Conservation (phyloP, 2,113 vertebrate species). For the Meriones unguiculatus region DNA sequence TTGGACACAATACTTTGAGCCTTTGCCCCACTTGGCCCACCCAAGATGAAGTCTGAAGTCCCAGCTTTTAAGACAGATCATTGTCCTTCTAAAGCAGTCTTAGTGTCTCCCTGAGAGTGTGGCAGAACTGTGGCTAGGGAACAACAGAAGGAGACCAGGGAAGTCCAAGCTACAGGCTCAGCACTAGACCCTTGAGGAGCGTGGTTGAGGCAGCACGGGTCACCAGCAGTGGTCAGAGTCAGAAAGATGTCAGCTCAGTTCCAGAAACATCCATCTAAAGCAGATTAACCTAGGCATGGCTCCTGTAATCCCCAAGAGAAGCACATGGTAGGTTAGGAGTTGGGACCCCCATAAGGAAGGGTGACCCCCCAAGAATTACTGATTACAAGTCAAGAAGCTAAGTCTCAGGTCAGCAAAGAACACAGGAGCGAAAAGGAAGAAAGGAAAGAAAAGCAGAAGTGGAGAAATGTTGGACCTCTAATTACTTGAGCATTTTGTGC, state of each 20-base stretch:
- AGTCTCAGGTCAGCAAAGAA: background rate
- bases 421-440: background rate
- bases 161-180: background rate
- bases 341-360: background rate
- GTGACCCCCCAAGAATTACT: background rate
- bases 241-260: background rate
- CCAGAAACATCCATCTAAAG: background rate
- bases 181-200: background rate
- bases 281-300: background rate
- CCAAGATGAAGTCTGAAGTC: background rate
- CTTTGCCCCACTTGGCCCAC: background rate
- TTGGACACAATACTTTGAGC: background rate
- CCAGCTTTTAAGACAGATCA: background rate
- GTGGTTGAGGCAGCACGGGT: background rate
- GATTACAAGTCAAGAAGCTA: background rate
- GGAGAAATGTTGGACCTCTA: accelerated
- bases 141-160: background rate
- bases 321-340: background rate
- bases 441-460: background rate
- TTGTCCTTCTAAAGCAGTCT: background rate
- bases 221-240: background rate
- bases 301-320: background rate
- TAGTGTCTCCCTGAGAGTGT: background rate
- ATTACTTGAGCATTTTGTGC: background rate
- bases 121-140: background rate